Evolutionary conservation across 1,140 invertebrate genomes (phyloP), one percentile per base, ranked within the genome.

Genomic region (Littorina saxatilis): DNA sequence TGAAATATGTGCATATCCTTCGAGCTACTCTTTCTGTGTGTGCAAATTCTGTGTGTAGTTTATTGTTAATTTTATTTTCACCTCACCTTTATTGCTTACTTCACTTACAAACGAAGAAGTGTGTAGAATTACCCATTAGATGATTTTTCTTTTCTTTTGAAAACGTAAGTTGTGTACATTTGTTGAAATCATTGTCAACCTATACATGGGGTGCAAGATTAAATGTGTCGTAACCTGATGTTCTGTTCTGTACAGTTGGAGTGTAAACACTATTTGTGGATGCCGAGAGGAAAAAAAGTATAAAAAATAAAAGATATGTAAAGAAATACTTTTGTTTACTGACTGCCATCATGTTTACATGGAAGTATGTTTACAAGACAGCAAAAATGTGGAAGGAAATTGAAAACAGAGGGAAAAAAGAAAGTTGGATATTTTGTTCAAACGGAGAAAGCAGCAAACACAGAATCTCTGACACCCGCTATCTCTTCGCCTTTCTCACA

Each of bases 221-320:
- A 68, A 68, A 39, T 68, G 35, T 68, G 43, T 68, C 39, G 35
- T 68, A 39, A 68, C 35, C 43, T 47, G 43, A 17, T 17, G 17
- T 68, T 68, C 23, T 68, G 66, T 68, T 68, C 29, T 68, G 66
- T 35, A 68, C 35, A 68, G 23, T 40, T 68, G 66, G 39, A 68
- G 4, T 68, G 23, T 35, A 68, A 9, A 5, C 17, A 39, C 61
- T 32, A 20, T 68, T 68, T 68, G 35, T 68, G 66, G 66, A 68
- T 68, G 35, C 13, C 66, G 23, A 39, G 35, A 39, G 29, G 1
- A 32, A 63, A 27, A 63, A 63, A 39, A 68, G 35, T 39, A 20
- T 68, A 20, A 39, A 39, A 68, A 68, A 68, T 68, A 39, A 17
- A 47, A 47, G 43, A 47, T 47, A 47, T 47, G 43, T 47, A 47